Conservation (phyloP, 2,113 vertebrate genomes). For the Alouatta palliata region DNA sequence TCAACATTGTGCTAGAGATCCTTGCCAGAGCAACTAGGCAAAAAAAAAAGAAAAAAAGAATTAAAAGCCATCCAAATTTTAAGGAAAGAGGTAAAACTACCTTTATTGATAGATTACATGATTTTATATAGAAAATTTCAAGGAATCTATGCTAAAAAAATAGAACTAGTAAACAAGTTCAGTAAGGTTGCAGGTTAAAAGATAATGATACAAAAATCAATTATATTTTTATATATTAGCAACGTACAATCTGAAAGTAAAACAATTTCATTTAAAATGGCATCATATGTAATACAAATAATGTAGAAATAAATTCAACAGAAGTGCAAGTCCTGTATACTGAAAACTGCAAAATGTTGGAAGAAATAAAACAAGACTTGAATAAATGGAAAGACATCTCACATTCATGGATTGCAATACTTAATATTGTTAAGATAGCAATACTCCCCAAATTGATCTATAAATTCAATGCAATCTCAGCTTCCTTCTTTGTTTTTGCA, state of each 20-base stretch:
- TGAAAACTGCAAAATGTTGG: neutral
- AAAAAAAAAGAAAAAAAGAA: conserved; percentile 39
- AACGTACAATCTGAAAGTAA: neutral
- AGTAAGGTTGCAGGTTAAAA: neutral
- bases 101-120: neutral
- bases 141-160: neutral
- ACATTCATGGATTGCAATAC: neutral
- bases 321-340: neutral
- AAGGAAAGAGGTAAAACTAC: neutral
- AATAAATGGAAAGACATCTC: neutral
- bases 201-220: neutral
- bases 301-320: neutral
- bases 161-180: neutral
- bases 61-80: neutral
- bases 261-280: neutral
- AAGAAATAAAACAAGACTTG: neutral
- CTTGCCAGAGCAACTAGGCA: neutral
- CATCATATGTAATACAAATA: neutral
- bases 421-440: neutral
- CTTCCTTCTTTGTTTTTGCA: neutral
- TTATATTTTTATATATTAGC: neutral
- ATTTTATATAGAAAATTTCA: neutral
- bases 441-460: neutral
- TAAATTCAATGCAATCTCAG: neutral
- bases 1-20: neutral